Base-by-base conservation (phyloP, 2,888 invertebrate genomes). In the Callyntrura sp. region DNA sequence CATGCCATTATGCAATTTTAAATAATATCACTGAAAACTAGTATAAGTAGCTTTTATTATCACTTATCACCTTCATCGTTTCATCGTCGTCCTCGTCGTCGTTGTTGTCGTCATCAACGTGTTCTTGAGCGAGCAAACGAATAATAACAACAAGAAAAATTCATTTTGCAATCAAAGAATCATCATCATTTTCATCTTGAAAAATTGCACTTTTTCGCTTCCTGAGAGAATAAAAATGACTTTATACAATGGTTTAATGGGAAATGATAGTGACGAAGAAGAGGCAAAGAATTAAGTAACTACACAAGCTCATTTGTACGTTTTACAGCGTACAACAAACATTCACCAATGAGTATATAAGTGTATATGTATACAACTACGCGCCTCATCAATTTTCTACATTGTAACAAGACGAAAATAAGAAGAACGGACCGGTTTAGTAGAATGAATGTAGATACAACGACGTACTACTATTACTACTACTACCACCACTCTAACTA, bases 71-170 rank as follows among this genome's bases (percentile, higher is more conserved):
- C 23, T 11, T 45, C 65, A 25, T 45, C 6, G 57, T 25, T 25
- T 43, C 70, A 57, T 70, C 43, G 23, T 78, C 14, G 11, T 70
- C 43, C 6, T 78, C 14, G 11, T 78, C 28, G n/a, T 9, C 8
- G 51, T 51, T 2, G 51, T 14, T 51, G 51, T 35, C 35, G 51
- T 51, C 11, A 51, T 51, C 8, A 14, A 28, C n/a, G n/a, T 8
- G 51, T 68, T 35, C 68, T n/a, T 68, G 68, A 68, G 68, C 60
- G 60, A 65, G 68, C 28, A 17, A n/a, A 35, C 35, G 35, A 35
- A 35, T 5, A 65, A 65, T n/a, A 43, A 35, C 85, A 76, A 86
- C 86, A 86, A 79, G 86, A 86, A 86, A 86, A 86, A 79, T 86
- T 79, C 68, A 79, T 86, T 81, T 86, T 86, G 86, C 79, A 86